Evolutionary conservation across 2,797 vertebrate species (phyloP).

Genomic region (Percopsis omiscomaycus): DNA sequence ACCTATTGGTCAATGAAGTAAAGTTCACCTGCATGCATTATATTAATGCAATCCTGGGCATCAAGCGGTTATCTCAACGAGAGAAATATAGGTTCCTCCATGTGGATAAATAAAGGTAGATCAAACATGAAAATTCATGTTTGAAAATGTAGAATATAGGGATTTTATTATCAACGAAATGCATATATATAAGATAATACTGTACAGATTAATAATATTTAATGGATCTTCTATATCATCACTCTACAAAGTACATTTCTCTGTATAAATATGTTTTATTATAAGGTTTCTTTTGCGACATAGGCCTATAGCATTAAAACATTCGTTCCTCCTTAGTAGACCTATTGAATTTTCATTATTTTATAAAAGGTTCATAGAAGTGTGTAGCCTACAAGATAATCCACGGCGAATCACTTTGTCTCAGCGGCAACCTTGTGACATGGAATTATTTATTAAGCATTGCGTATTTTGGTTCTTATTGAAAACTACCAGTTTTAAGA

Average conservation of each 20-base stretch:
- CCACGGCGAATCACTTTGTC: no score
- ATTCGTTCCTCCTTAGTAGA: not conserved
- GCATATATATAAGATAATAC: not conserved
- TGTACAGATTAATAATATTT: conserved; percentile 46
- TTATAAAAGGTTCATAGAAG: not conserved
- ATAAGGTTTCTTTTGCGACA: conserved; percentile 41
- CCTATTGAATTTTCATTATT: not conserved
- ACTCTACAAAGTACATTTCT: conserved; percentile 45
- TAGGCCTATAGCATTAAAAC: conserved; percentile 6
- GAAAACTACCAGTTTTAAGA: conserved; percentile 14
- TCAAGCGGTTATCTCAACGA: no score
- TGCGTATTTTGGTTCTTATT: conserved; percentile 6
- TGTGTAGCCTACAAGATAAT: no score
- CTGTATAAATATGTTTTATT: conserved; percentile 45
- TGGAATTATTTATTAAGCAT: not conserved
- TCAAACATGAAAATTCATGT: not conserved
- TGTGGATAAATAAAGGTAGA: no score
- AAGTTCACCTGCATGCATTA: no score
- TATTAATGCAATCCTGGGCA: no score
- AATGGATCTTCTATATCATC: conserved; percentile 59
- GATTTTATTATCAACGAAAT: not conserved
- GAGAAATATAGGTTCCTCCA: no score
- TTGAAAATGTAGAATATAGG: not conserved
- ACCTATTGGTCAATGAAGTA: no score
- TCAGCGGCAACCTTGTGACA: no score